Percentiles rank a stretch among this genome's conserved stretches.
phyloP scores from a whole-genome alignment of 1,140 invertebrate species.

The Lucilia sericata region DNA sequence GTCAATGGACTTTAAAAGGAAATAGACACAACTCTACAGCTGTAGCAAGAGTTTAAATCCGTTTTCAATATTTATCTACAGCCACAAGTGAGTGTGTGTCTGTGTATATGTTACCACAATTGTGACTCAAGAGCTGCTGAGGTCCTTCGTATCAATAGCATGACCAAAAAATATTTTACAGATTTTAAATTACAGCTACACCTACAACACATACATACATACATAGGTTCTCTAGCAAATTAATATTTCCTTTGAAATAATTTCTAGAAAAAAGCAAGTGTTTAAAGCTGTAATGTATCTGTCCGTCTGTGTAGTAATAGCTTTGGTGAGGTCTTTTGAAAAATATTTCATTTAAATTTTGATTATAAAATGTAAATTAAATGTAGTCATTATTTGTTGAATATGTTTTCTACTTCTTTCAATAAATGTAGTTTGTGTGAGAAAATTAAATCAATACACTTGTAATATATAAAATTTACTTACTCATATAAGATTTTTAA shows the following conservation, averaged over 20 bases:
- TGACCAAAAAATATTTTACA: slow-evolving; percentile 18
- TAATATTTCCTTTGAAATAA: neutral
- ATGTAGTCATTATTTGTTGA: slow-evolving; percentile 17
- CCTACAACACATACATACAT: too few relatives aligned
- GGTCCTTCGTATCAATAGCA: neutral
- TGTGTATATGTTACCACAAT: neutral
- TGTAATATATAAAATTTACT: neutral
- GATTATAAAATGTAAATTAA: slow-evolving; percentile 43
- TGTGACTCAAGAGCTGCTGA: neutral
- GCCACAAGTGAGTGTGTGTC: too few relatives aligned
- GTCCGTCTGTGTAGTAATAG: neutral
- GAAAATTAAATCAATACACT: slow-evolving; percentile 21
- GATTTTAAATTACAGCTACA: neutral
- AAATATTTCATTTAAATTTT: slow-evolving; percentile 41
- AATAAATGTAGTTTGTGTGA: neutral
- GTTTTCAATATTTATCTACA: too few relatives aligned
- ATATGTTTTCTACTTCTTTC: neutral
- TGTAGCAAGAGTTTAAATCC: too few relatives aligned
- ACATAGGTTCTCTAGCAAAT: neutral
- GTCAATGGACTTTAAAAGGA: neutral
- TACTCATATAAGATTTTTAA: neutral
- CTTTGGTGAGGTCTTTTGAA: neutral
- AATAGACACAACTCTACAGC: too few relatives aligned
- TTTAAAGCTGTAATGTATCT: neutral
- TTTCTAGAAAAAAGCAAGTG: neutral